Base-by-base conservation (phyloP, 2,113 vertebrate species). In the Pipa parva region DNA sequence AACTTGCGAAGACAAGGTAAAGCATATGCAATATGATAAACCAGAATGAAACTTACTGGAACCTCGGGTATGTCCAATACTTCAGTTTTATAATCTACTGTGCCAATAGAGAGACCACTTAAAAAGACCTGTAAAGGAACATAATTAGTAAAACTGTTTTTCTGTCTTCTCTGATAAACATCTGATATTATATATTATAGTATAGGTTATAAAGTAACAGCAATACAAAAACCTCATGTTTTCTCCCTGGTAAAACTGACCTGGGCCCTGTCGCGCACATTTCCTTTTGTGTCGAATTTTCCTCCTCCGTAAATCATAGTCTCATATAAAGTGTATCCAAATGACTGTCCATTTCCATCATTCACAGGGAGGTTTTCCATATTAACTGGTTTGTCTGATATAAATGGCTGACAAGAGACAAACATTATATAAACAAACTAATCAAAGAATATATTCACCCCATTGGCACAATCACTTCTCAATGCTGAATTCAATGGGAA, bases 281-380 rank as follows among this genome's bases (percentile, higher is more conserved):
- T 84, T 52, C 88, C 80, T n/a, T 73, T 79, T 0, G 91, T 90
- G 20, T 81, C 80, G 60, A 99, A 76, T 1, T 77, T 22, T 0
- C 95, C 95, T 2, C 94, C 90, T 0, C 80, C 81, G 3, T 76
- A 79, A 27, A 98, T 91, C 46, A 83, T 76, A 0, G 91, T 91
- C 86, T 96, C 93, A 0, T 99, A 99, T n/a, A 99, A 84, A 0
- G 87, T 89, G 20, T 99, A 99, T 0, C 96, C 96, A 1, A 87
- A 90, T 0, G 91, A 84, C 85, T 99, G 96, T 2, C 96, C 95
- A 0, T 86, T 91, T 6, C 79, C 83, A 2, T 85, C 77, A 3
- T 96, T 96, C 2, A 90, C 71, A 0, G 84, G 92, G n/a, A 99
- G 80, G 9, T 90, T 97, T 83, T 99, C 96, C 94, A 97, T 97